These are phyloP conservation scores for Peromyscus attwateri DNA, from an alignment of 2,797 vertebrate species.

Conservation along the genomic window DNA sequence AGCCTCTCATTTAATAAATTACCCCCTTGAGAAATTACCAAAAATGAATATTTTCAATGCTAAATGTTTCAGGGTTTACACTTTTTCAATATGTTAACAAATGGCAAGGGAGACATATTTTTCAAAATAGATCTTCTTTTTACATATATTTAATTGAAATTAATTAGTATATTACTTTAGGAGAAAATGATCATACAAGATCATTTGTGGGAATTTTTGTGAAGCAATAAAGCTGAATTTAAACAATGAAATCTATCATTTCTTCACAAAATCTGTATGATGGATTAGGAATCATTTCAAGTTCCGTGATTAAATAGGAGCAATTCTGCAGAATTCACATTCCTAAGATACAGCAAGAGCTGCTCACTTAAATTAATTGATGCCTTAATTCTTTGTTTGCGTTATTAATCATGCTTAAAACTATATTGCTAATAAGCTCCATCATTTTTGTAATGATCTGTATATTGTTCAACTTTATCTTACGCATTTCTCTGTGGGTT, in stretches of 20 bases:
- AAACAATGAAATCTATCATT: constrained; percentile 89
- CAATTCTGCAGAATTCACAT: constrained; percentile 71
- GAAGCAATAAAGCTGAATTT: constrained; percentile 88
- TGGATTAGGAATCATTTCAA: constrained; percentile 85
- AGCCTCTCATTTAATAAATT: constrained; percentile 94
- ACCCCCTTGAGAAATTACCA: constrained; percentile 92
- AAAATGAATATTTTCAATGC: constrained; percentile 94
- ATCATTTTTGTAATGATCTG: constrained; percentile 68
- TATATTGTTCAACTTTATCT: constrained; percentile 75
- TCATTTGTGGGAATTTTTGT: constrained; percentile 89
- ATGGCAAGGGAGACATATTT: constrained; percentile 88
- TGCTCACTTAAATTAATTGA: constrained; percentile 78
- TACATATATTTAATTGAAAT: constrained; percentile 93
- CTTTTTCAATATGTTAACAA: constrained; percentile 92
- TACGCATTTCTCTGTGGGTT: constrained; percentile 59
- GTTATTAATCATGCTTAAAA: constrained; percentile 83
- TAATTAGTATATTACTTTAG: constrained; percentile 90
- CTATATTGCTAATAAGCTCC: constrained; percentile 70
- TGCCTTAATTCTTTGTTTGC: constrained; percentile 64
- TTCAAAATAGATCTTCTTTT: constrained; percentile 91
- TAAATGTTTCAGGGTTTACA: constrained; percentile 93
- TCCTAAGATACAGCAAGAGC: constrained; percentile 42
- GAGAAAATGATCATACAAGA: constrained; percentile 87
- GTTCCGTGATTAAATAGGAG: constrained; percentile 86
- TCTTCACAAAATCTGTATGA: constrained; percentile 85